Conservation (phyloP, 2,113 vertebrate species). For the Lipotes vexillifer region DNA sequence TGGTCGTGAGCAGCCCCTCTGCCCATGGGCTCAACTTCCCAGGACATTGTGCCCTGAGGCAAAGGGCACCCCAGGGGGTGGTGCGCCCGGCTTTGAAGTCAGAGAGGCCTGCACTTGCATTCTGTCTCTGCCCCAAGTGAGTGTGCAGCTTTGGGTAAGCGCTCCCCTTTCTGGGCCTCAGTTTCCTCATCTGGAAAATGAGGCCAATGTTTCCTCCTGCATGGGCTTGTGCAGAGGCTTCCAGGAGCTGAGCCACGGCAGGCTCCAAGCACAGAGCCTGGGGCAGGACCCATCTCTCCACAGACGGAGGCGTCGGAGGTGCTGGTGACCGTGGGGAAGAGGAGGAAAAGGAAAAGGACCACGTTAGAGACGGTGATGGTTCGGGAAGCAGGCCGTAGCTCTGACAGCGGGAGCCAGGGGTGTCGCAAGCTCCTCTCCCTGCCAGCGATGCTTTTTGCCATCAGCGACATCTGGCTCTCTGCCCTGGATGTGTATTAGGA, state of each 20-base stretch:
- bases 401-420: not conserved
- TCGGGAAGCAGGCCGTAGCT: not conserved
- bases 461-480: slow-evolving; percentile 46
- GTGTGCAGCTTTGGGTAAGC: rapidly evolving
- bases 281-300: too few relatives aligned
- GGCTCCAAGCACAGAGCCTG: not conserved
- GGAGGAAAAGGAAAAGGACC: not conserved
- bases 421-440: not conserved
- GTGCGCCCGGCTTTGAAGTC: rapidly evolving
- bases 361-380: rapidly evolving
- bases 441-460: slow-evolving; percentile 40
- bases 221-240: not conserved
- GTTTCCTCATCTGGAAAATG: not conserved
- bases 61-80: not conserved
- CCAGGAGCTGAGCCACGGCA: rapidly evolving
- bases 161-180: not conserved
- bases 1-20: not conserved
- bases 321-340: rapidly evolving
- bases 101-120: not conserved
- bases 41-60: rapidly evolving
- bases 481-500: slow-evolving; percentile 55
- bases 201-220: not conserved
- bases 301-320: rapidly evolving
- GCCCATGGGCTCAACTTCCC: rapidly evolving
- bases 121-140: not conserved